Conservation (phyloP, 2,888 invertebrate species). For the Rutpela maculata region DNA sequence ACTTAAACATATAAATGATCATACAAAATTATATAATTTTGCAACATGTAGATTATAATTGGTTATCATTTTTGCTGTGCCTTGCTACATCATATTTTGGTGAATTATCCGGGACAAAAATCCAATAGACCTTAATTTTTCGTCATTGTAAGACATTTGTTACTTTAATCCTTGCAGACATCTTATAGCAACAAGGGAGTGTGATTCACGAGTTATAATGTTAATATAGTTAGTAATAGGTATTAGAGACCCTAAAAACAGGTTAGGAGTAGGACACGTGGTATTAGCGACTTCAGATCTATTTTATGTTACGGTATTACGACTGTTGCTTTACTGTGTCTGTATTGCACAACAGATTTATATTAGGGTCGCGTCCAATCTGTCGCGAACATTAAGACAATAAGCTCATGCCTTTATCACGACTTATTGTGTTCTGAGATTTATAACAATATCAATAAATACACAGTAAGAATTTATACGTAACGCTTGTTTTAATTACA, state of each 20-base stretch:
- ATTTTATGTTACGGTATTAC: slow-evolving; percentile 35
- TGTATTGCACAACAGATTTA: slow-evolving; percentile 34
- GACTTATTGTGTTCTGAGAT: slow-evolving; percentile 60
- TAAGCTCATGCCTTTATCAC: slow-evolving; percentile 66
- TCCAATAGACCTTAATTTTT: too few relatives aligned
- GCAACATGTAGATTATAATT: too few relatives aligned
- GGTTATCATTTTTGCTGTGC: too few relatives aligned
- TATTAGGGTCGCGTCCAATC: slow-evolving; percentile 67
- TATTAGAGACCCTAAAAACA: slow-evolving; percentile 23
- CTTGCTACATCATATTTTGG: too few relatives aligned
- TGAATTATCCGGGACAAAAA: too few relatives aligned
- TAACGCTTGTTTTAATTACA: too few relatives aligned
- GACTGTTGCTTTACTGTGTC: slow-evolving; percentile 28
- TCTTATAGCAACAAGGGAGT: background rate
- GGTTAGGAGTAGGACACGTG: slow-evolving; percentile 14
- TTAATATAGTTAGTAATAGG: slow-evolving; percentile 13
- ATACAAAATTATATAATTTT: too few relatives aligned
- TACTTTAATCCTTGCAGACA: background rate
- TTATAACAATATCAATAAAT: slow-evolving; percentile 33
- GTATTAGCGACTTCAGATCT: slow-evolving; percentile 39
- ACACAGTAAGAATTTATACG: too few relatives aligned
- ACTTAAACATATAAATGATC: too few relatives aligned
- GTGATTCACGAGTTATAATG: background rate
- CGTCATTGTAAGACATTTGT: background rate
- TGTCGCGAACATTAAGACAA: slow-evolving; percentile 69